phyloP scores from a whole-genome alignment of 2,888 invertebrate genomes.

The Lasioglossum lativentre region DNA sequence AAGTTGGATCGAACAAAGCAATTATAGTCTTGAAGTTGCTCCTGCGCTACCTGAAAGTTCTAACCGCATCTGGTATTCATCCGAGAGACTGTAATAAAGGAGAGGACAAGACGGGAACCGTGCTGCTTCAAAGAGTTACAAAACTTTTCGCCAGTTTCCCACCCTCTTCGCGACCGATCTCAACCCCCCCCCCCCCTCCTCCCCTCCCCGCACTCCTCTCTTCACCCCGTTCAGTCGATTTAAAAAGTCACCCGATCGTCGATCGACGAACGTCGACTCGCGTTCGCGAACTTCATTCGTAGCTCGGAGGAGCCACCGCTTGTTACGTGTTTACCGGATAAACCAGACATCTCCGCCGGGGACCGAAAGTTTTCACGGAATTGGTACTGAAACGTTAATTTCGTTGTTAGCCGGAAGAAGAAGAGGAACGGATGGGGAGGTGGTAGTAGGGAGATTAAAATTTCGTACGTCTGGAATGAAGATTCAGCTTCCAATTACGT shows the following conservation, averaged over 20 bases:
- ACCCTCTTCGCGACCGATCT: background rate
- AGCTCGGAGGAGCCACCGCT: slow-evolving; percentile 33
- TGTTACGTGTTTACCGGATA: slow-evolving; percentile 62
- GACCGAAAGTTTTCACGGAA: slow-evolving; percentile 36
- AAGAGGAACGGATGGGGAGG: background rate
- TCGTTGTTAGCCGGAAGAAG: background rate
- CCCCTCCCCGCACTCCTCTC: fast-evolving
- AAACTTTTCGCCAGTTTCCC: slow-evolving; percentile 64
- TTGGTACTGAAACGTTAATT: slow-evolving; percentile 36
- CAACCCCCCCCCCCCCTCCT: background rate
- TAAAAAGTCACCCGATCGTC: slow-evolving; percentile 73
- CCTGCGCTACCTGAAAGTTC: slow-evolving; percentile 70
- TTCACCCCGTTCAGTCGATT: slow-evolving; percentile 34
- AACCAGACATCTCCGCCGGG: slow-evolving; percentile 27
- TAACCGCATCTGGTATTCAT: slow-evolving; percentile 76
- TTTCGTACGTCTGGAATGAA: slow-evolving; percentile 14
- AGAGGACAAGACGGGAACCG: slow-evolving; percentile 70
- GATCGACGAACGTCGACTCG: slow-evolving; percentile 62
- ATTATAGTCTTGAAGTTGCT: slow-evolving; percentile 73
- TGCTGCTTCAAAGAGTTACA: slow-evolving; percentile 68
- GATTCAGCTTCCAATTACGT: slow-evolving; percentile 12
- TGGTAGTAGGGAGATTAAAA: slow-evolving; percentile 17
- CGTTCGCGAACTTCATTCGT: slow-evolving; percentile 55
- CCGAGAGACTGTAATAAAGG: slow-evolving; percentile 74
- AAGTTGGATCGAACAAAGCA: slow-evolving; percentile 75